Evolutionary conservation across 2,888 invertebrate genomes (phyloP).

Genomic region (Physocephala rufipes): DNA sequence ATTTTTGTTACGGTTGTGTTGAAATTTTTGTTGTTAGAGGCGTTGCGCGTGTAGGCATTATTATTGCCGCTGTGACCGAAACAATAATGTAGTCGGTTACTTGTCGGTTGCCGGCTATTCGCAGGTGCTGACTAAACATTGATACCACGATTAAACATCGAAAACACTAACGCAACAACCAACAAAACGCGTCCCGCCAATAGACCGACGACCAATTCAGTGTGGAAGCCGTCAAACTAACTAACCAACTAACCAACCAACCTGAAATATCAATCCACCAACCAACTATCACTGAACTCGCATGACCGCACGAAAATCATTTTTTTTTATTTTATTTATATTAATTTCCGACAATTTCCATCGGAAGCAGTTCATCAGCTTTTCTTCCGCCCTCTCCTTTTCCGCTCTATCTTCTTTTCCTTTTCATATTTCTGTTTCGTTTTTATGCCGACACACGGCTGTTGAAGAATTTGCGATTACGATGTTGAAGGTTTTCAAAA

Average conservation of each 20-base stretch:
- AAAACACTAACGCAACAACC: not conserved
- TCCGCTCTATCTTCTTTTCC: not conserved
- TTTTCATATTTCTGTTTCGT: not conserved
- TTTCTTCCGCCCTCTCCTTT: not conserved
- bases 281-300: slow-evolving; percentile 58
- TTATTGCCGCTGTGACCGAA: slow-evolving; percentile 47
- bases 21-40: slow-evolving; percentile 45
- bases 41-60: slow-evolving; percentile 18
- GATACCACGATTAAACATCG: not conserved
- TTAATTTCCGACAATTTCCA: not conserved
- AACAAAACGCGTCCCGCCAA: not conserved
- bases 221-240: no score
- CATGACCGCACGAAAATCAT: slow-evolving; percentile 56
- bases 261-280: slow-evolving; percentile 27
- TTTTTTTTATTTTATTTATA: slow-evolving; percentile 19
- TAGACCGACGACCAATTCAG: no score
- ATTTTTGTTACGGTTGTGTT: slow-evolving; percentile 40
- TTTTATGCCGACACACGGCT: not conserved
- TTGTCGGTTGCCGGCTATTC: slow-evolving; percentile 52
- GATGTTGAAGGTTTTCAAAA: slow-evolving; percentile 30
- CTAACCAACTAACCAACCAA: slow-evolving; percentile 41
- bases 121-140: slow-evolving; percentile 8
- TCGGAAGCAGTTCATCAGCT: no score
- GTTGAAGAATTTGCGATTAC: not conserved
- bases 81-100: slow-evolving; percentile 49